Base-by-base conservation (phyloP, 2,888 invertebrate genomes). In the Acronicta leporina region DNA sequence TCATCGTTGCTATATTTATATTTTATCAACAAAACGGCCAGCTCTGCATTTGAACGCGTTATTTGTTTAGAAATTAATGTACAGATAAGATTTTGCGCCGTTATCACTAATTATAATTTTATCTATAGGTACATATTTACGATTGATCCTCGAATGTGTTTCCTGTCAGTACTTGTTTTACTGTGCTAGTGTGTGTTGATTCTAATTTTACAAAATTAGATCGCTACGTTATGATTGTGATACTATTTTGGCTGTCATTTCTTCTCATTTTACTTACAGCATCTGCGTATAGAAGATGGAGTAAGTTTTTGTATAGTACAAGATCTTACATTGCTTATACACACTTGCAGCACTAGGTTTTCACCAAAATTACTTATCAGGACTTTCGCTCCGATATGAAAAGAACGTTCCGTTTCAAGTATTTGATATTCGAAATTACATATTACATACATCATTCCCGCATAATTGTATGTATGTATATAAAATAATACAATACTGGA, bases 71-170 rank as follows among this genome's bases (percentile, higher is more conserved):
- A 45, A 72, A 57, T 66, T 66, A 66, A 68, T 61, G 62, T 44
- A 16, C 8, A 27, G 67, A 68, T 68, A 60, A 68, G 52, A 53
- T 67, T 51, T n/a, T 27, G 44, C n/a, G 10, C 25, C 10, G 30
- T 58, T 67, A 67, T 68, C 67, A 20, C 27, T 35, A 38, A 53
- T 70, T 53, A 70, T 53, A 72, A 56, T 57, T 41, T 73, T 66
- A 66, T 66, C 73, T 68, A 9, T 40, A n/a, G n/a, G n/a, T n/a
- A 5, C 42, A 15, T 56, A 40, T 57, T 14, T 45, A 25, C 38
- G 16, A 46, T 30, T 63, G 13, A 35, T 46, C 68, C 30, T 25
- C 25, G 16, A 38, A 46, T 48, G 16, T 51, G 41, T 27, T 43
- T 8, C 7, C 42, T 20, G 40, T 47, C 60, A 68, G 68, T 68